A percentile compares a stretch with the other conserved stretches of the same genome.
These are phyloP conservation scores for Palaemon carinicauda DNA, from an alignment of 1,140 invertebrate species.

Conservation along the genomic window DNA sequence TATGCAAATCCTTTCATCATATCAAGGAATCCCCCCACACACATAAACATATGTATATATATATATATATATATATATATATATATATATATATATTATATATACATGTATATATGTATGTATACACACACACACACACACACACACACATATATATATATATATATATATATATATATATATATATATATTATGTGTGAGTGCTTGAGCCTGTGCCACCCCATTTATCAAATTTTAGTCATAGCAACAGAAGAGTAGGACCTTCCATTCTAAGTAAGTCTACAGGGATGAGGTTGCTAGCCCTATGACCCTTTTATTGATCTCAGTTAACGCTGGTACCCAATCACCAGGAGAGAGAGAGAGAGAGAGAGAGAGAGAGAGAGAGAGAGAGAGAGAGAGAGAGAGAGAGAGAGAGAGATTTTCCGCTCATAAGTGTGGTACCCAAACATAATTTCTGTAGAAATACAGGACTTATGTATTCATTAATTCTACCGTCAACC, in stretches of 20 bases:
- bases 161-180: constrained; percentile 15
- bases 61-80: constrained; percentile 39
- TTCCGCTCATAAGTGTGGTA: too few species aligned
- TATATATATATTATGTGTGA: background rate
- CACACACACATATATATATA: background rate
- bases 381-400: constrained; percentile 13
- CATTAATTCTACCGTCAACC: too few species aligned
- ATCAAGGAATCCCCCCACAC: too few species aligned
- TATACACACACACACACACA: background rate
- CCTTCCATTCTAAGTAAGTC: too few species aligned
- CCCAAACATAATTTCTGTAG: too few species aligned
- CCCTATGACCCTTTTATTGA: background rate
- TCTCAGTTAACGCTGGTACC: background rate
- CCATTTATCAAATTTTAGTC: too few species aligned
- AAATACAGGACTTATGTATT: too few species aligned
- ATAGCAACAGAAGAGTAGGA: too few species aligned
- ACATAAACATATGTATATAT: constrained; percentile 36
- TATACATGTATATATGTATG: background rate
- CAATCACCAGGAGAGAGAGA: too few species aligned
- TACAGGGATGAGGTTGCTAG: background rate
- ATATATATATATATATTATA: constrained; percentile 11
- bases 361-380: constrained; percentile 3
- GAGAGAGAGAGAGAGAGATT: background rate
- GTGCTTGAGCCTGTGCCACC: too few species aligned
- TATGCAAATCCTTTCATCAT: too few species aligned